These are phyloP conservation scores for Amaurobius ferox DNA, from an alignment of 2,888 invertebrate species.

Conservation along the genomic window DNA sequence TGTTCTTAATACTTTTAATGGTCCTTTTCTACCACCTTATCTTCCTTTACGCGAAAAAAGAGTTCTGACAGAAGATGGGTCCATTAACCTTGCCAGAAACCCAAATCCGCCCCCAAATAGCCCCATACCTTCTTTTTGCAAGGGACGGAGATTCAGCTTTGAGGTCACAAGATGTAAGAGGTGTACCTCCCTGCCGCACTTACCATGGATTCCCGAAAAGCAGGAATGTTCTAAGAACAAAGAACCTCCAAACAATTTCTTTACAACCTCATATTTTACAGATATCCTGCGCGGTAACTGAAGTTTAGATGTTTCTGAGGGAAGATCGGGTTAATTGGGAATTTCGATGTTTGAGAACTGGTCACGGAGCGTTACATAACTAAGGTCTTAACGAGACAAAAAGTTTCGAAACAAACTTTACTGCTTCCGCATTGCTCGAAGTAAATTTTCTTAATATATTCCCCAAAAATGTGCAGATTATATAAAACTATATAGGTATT, in stretches of 20 bases:
- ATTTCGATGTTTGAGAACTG: background rate
- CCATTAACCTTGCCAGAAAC: background rate
- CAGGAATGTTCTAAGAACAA: background rate
- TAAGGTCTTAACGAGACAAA: background rate
- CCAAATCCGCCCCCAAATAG: background rate
- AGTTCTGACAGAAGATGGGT: background rate
- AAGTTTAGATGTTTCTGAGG: background rate
- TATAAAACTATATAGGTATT: too few species aligned
- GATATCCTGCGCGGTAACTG: background rate
- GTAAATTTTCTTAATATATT: too few species aligned
- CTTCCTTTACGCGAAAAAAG: background rate
- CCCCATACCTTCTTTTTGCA: background rate
- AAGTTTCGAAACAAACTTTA: too few species aligned
- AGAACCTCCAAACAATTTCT: background rate
- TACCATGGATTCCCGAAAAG: background rate
- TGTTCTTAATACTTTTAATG: conserved; percentile 62
- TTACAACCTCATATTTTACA: background rate
- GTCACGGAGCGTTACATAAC: background rate
- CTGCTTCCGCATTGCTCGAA: background rate
- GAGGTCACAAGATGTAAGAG: background rate
- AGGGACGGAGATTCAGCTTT: background rate
- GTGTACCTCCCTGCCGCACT: background rate
- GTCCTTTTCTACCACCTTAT: conserved; percentile 20
- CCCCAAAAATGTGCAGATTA: too few species aligned
- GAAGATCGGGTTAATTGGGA: background rate